Evolutionary conservation across 2,797 vertebrate species (phyloP), one percentile per base, ranked within the genome.

Genomic region (Meda fulgida): DNA sequence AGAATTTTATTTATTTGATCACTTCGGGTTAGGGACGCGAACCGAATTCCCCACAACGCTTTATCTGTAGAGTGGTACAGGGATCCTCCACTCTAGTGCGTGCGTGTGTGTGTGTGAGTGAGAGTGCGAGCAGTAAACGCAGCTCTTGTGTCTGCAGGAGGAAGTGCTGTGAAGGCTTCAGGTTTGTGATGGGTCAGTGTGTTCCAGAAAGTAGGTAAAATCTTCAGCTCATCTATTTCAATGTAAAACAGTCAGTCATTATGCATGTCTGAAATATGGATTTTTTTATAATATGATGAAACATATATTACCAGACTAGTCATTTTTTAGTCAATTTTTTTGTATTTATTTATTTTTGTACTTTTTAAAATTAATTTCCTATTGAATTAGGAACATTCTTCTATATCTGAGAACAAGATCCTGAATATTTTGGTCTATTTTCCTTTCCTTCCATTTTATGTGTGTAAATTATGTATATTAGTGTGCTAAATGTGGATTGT

Each of bases 171-270:
- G 93, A 95, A 3, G 96, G 95, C 3, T 95, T 95, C 92, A 93
- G 96, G 91, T 95, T 95, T 90, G 95, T 96, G 90, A 95, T 96
- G 94, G 95, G 95, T 85, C 94, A 95, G 84, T 96, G 96, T 91
- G 92, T 96, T 88, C 93, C 94, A 90, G 95, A 96, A 95, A 94
- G 95, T 96, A 95, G 92, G 95, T 94, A 89, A 88, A 88, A 92
- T 73, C 26, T 26, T 67, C 5, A 48, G 70, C 14, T 63, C 21
- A 69, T 66, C 53, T 80, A 19, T 85, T 38, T 48, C 83, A 14
- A 1, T 5, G 43, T 46, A 21, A 69, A 13, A 14, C 1, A 38
- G 13, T 38, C 38, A 43, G 10, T 4, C 3, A 9, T 72, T 29
- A 2, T 29, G 7, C 16, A 5, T 23, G 16, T 8, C 34, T 40